Evolutionary conservation across 2,113 vertebrate genomes (phyloP), one percentile per base, ranked within the genome.

Genomic region (Etheostoma cragini): DNA sequence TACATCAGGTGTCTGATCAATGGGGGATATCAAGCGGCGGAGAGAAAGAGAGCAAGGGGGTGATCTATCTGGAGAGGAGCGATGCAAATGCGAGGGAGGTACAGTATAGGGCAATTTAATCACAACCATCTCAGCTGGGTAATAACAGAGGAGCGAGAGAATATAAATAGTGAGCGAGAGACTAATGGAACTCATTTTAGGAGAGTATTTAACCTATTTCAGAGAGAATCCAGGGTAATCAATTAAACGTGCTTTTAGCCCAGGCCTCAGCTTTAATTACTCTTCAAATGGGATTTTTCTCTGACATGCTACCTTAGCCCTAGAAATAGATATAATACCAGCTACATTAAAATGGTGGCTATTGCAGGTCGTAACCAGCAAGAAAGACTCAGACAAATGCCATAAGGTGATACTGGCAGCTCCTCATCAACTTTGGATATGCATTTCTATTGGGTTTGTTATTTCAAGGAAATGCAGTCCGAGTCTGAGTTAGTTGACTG

Each of bases 141-240:
- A 91, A 94, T 91, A 89, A 86, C 84, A 83, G 69, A 82, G 68
- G 42, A 83, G 74, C 71, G 5, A 80, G 75, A 73, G 86, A 90
- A 88, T 93, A 92, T 86, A 94, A 93, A 94, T 94, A 90, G 87
- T 83, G 85, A 86, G 84, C 79, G 6, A 74, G 82, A 86, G 92
- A 92, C 83, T 92, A 93, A 94, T 93, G 93, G 88, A 80, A 83
- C 87, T 93, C 81, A 93, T 95, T 94, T 94, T 90, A 88, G 91
- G 71, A 62, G 79, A 85, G 86, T 81, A 85, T 94, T 94, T 93
- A 93, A 93, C 90, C 89, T 85, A 90, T 92, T 95, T 95, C 85
- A 90, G 83, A 78, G 78, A 80, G 72, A 90, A 93, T 91, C 82
- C 82, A 90, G 84, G 87, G 72, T 91, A 89, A 94, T 94, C 91